Conservation (phyloP, 1,140 invertebrate species). For the Tetramorium simillimum region DNA sequence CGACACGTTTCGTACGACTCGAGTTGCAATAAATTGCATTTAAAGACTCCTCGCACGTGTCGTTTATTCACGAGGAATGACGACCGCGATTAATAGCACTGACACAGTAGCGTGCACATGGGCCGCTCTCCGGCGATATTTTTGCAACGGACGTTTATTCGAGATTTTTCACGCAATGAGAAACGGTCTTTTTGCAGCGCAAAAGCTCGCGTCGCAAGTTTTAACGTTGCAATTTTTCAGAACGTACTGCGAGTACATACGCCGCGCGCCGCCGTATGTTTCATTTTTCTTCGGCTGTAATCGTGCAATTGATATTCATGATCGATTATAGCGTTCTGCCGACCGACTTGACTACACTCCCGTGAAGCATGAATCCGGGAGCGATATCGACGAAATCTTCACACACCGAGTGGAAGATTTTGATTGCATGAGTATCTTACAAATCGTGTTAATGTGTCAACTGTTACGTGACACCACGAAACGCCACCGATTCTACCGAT, state of each 20-base stretch:
- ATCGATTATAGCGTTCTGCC: slow-evolving; percentile 2
- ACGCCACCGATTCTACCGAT: neutral
- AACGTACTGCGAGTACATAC: neutral
- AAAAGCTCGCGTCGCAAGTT: neutral
- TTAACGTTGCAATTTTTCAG: neutral
- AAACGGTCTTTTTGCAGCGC: neutral
- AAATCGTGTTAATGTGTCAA: slow-evolving; percentile 8
- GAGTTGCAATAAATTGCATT: slow-evolving; percentile 48
- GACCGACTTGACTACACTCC: slow-evolving; percentile 15
- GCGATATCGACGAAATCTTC: slow-evolving; percentile 17
- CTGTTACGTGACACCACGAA: neutral
- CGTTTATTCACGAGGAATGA: slow-evolving; percentile 49
- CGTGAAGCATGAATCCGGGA: slow-evolving; percentile 32
- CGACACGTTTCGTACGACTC: slow-evolving; percentile 21
- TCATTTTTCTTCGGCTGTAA: neutral
- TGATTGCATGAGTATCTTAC: neutral
- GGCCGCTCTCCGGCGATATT: neutral
- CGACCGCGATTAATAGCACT: slow-evolving; percentile 54
- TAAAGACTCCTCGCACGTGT: slow-evolving; percentile 40
- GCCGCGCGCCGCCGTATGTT: neutral
- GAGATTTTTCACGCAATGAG: neutral
- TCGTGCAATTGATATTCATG: slow-evolving; percentile 18
- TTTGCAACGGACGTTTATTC: slow-evolving; percentile 1
- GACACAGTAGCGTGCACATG: slow-evolving; percentile 28
- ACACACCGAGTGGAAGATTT: slow-evolving; percentile 3